Conservation (phyloP, 2,888 invertebrate species). For the Mythimna vitellina region DNA sequence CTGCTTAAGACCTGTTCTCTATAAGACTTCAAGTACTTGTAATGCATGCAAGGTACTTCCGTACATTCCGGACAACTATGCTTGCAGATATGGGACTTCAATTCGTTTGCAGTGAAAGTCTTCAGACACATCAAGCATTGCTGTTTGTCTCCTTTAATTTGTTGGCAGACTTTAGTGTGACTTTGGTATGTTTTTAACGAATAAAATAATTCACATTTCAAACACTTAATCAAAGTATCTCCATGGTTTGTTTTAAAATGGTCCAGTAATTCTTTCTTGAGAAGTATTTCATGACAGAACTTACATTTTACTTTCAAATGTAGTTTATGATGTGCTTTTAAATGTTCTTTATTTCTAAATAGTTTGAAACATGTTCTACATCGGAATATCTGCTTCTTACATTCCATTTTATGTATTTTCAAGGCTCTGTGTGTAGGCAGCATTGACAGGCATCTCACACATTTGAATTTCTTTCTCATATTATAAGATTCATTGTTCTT, state of each 20-base stretch:
- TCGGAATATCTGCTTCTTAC: conserved; percentile 14
- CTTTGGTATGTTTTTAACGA: conserved; percentile 14
- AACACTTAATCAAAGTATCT: conserved; percentile 34
- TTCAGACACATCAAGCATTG: conserved; percentile 74
- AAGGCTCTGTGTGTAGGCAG: conserved; percentile 27
- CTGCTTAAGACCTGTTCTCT: conserved; percentile 73
- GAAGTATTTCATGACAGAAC: conserved; percentile 37
- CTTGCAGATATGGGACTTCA: conserved; percentile 71
- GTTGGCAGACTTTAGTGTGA: conserved; percentile 22
- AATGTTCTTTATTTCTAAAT: conserved; percentile 30
- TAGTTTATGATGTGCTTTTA: conserved; percentile 28
- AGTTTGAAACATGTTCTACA: conserved; percentile 31
- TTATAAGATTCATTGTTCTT: background rate
- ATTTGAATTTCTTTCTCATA: conserved; percentile 31
- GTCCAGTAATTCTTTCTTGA: conserved; percentile 26
- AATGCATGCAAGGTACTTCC: conserved; percentile 75
- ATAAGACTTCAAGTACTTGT: conserved; percentile 73
- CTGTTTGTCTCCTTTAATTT: conserved; percentile 14
- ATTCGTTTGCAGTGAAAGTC: conserved; percentile 64
- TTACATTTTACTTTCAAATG: conserved; percentile 45
- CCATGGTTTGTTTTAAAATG: conserved; percentile 38
- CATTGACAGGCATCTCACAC: conserved; percentile 24
- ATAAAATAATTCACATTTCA: conserved; percentile 37
- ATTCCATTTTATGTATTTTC: conserved; percentile 32
- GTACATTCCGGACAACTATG: conserved; percentile 73